Percentiles rank a stretch among this genome's conserved stretches.
Conservation (phyloP, 2,888 invertebrate species). For the Brachypalpus laphriformis region DNA sequence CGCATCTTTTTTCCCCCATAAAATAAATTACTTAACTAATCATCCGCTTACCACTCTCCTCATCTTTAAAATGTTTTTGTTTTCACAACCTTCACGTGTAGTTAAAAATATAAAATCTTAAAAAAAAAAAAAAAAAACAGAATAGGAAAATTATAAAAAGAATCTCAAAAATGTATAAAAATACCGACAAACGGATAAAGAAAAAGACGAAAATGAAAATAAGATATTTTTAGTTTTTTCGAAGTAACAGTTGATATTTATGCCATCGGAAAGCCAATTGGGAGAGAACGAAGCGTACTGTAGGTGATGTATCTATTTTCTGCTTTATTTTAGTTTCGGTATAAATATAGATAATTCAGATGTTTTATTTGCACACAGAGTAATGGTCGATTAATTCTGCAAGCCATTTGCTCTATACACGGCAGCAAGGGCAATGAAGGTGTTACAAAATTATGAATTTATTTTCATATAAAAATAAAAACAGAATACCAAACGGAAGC, state of each 20-base stretch:
- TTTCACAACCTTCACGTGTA: conserved; percentile 66
- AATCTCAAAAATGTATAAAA: conserved; percentile 68
- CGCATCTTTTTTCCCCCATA: neutral
- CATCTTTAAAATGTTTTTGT: conserved; percentile 20
- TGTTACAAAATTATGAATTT: conserved; percentile 23
- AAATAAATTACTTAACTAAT: conserved; percentile 52
- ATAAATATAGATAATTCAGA: conserved; percentile 64
- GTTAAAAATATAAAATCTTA: conserved; percentile 47
- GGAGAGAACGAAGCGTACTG: neutral
- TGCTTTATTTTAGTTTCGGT: conserved; percentile 58
- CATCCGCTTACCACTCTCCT: neutral
- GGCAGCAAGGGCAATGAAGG: conserved; percentile 49
- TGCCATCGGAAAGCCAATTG: conserved; percentile 55
- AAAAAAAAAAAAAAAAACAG: conserved; percentile 31
- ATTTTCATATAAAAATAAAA: conserved; percentile 8
- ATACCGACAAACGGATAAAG: conserved; percentile 60
- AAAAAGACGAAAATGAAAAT: conserved; percentile 60
- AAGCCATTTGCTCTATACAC: conserved; percentile 30
- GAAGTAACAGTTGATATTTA: conserved; percentile 65
- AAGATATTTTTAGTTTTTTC: conserved; percentile 53
- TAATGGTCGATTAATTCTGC: conserved; percentile 66
- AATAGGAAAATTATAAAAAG: conserved; percentile 62
- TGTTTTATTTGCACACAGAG: conserved; percentile 58
- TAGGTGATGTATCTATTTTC: conserved; percentile 23
- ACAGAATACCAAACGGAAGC: conserved; percentile 17